Evolutionary conservation across 2,888 invertebrate species (phyloP), one percentile per base, ranked within the genome.

Genomic region (Drosophila demipolita): DNA sequence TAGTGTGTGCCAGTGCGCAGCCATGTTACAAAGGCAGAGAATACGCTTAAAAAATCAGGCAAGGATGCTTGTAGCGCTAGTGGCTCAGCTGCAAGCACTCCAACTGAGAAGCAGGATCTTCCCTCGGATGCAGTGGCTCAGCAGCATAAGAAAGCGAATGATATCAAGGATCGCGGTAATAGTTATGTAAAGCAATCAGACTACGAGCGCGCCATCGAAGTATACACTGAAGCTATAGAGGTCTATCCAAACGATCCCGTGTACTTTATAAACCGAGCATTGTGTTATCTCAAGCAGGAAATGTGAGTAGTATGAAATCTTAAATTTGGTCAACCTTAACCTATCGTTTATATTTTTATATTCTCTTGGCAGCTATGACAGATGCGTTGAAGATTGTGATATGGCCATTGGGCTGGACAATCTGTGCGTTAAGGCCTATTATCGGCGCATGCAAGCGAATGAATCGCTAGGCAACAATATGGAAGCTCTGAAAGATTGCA

Each of bases 221-320:
- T 96, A 91, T 99, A 99, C 92, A 96, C 96, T 49, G 95, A 96
- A 91, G 99, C 99, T 0, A 98, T 99, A 45, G 95, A 96, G 69
- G 93, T 96, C 66, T 97, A 97, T 85, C 95, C 96, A 11, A 95
- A 95, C 91, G 96, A 97, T 92, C 95, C 98, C 3, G 94, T 97
- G 17, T 97, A 96, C 91, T 97, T 95, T 88, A 97, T 97, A 0
- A 99, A 99, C 92, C 94, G 99, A 82, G 98, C 97, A 2, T 94
- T 98, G 62, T 98, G 98, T 83, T 95, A 96, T 75, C 94, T 98
- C 12, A 98, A 97, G 93, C 94, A 96, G 81, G 95, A 96, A 76
- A 95, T 95, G 97, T 98, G 93, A 92, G 94, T 5, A 9, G 0
- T 33, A 35, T 8, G 9, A n/a, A 11, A 12, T 32, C 17, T 17